Base-by-base conservation (phyloP, 2,797 vertebrate species). In the Falco rusticolus region DNA sequence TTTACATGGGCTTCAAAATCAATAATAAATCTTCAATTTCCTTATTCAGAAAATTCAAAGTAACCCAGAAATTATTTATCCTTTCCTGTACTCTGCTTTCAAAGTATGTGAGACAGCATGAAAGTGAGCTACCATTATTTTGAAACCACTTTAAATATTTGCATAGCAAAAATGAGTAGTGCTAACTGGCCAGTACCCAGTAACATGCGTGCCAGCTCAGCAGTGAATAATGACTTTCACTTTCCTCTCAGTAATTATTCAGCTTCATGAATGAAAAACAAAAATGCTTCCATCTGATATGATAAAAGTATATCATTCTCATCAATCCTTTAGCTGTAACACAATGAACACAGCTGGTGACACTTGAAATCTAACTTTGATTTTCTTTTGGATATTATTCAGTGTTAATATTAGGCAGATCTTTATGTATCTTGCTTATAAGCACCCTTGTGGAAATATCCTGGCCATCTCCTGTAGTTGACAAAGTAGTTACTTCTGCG, bases 131-230 rank as follows among this genome's bases (percentile, higher is more conserved):
- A 63, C 22, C 21, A 25, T 61, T 76, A 54, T 68, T 93, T 72
- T 94, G 84, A 91, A 94, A 78, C 43, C 28, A 64, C 80, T 97
- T 91, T 26, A 96, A 71, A 82, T 82, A 93, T 84, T 90, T 78
- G 10, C 79, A 37, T 60, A 84, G 59, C 86, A 71, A 77, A 90
- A 94, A 68, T 78, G 37, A 61, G 48, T n/a, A 48, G 26, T 91
- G 34, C 71, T 84, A 74, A 56, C 68, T 84, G 68, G 64, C 89
- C 85, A 69, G 25, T 86, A 63, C 60, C 34, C 77, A 70, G 66
- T 93, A 65, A 87, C 71, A 63, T 64, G 65, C 45, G 71, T 76
- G 39, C 53, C 51, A 92, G 33, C 65, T 97, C 94, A 91, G 37
- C 85, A 60, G 45, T 89, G 72, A 89, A 86, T 92, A 82, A 94